Percentiles rank a stretch among this genome's conserved stretches.
Conservation (phyloP, 1,140 invertebrate genomes). For the Chrysomallon squamiferum region DNA sequence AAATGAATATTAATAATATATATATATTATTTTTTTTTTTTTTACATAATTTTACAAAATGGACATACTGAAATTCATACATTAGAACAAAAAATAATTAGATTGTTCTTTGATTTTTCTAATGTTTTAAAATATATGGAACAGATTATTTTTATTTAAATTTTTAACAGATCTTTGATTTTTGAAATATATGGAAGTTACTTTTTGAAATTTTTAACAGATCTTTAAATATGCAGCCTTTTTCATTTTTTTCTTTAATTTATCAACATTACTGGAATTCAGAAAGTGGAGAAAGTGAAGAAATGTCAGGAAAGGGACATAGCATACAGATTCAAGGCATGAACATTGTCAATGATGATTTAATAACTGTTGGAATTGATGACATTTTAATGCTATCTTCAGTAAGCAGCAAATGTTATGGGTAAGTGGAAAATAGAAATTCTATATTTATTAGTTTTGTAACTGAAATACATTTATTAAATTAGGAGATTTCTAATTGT, state of each 20-base stretch:
- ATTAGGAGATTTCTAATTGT: no score
- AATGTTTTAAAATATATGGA: no score
- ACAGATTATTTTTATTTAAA: no score
- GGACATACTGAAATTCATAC: no score
- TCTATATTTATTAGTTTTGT: conserved; percentile 3
- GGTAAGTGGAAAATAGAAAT: conserved; percentile 48
- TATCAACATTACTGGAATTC: conserved; percentile 75
- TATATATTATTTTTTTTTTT: no score
- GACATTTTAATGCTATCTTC: conserved; percentile 81
- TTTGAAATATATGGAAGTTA: no score
- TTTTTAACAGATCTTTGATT: no score
- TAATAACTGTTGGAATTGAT: conserved; percentile 90
- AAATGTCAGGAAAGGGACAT: conserved; percentile 83
- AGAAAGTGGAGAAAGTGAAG: conserved; percentile 77
- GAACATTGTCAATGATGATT: conserved; percentile 70
- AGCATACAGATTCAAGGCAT: conserved; percentile 95
- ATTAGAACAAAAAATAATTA: no score
- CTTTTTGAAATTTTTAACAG: no score
- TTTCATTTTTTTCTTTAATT: neutral
- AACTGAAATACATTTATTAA: conserved; percentile 25
- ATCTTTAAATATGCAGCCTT: no score
- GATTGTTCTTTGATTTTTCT: no score
- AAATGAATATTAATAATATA: neutral
- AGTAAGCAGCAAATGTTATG: conserved; percentile 72
- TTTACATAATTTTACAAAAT: no score